Conservation (phyloP, 2,888 invertebrate genomes). For the Orchesella flavescens region DNA sequence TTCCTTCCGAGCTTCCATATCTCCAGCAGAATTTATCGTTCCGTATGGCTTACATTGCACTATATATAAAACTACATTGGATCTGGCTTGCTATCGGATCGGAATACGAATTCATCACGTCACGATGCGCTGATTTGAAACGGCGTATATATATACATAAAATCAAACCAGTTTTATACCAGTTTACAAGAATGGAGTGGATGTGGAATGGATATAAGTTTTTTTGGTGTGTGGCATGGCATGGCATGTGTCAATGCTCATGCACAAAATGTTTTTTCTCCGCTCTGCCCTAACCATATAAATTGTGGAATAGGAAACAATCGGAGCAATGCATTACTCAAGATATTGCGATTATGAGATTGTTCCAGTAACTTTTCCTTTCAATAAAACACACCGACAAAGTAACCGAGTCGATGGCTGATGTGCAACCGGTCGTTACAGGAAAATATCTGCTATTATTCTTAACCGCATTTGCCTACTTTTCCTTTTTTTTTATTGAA, state of each 20-base stretch:
- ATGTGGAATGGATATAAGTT: too few species aligned
- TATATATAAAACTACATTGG: too few species aligned
- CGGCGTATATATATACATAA: not conserved
- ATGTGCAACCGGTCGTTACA: constrained; percentile 57
- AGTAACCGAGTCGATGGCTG: not conserved
- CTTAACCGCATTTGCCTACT: constrained; percentile 16
- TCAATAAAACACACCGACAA: constrained; percentile 16
- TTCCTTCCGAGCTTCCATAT: too few species aligned
- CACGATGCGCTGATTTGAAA: constrained; percentile 15
- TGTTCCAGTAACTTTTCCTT: constrained; percentile 31
- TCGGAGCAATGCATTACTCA: constrained; percentile 41
- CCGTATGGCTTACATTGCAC: too few species aligned
- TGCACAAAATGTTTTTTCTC: too few species aligned
- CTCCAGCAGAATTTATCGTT: too few species aligned
- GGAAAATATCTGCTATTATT: constrained; percentile 11
- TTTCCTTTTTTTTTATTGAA: constrained; percentile 28
- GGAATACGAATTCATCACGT: not conserved
- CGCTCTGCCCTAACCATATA: too few species aligned
- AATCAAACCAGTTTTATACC: too few species aligned
- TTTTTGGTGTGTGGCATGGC: too few species aligned
- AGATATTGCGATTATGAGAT: constrained; percentile 39
- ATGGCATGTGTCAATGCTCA: too few species aligned
- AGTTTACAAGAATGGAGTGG: too few species aligned
- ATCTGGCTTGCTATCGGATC: too few species aligned
- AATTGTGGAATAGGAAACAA: constrained; percentile 28